Percentiles rank a stretch among this genome's conserved stretches.
phyloP scores from a whole-genome alignment of 2,888 invertebrate species.

The Drosophila colorata region DNA sequence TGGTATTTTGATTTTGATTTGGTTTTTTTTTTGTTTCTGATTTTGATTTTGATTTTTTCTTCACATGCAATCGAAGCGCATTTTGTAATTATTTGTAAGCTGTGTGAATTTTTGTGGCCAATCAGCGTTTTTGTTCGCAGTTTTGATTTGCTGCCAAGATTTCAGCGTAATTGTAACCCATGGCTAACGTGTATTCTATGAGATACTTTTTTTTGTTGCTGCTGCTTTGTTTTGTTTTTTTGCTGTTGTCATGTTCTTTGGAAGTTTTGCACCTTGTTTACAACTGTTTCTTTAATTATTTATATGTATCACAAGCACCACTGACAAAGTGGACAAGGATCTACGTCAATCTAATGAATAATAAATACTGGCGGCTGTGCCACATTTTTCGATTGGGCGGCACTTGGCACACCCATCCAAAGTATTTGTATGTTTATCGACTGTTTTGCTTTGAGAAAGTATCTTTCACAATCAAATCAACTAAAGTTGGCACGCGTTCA shows the following conservation, averaged over 20 bases:
- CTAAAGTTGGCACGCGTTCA: conserved; percentile 63
- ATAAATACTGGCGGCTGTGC: conserved; percentile 29
- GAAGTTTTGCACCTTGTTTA: conserved; percentile 68
- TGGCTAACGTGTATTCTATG: conserved; percentile 80
- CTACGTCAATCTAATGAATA: conserved; percentile 64
- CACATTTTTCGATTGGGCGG: conserved; percentile 50
- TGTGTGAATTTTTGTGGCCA: conserved; percentile 82
- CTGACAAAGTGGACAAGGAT: conserved; percentile 79
- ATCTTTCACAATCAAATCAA: conserved; percentile 29
- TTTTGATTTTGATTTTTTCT: conserved; percentile 32
- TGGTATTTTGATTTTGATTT: conserved; percentile 50
- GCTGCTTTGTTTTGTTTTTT: conserved; percentile 22
- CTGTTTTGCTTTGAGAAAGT: conserved; percentile 52
- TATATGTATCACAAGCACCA: conserved; percentile 69
- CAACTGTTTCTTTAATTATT: conserved; percentile 77
- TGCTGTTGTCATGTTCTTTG: conserved; percentile 61
- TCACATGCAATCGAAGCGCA: conserved; percentile 44
- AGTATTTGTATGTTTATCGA: conserved; percentile 1
- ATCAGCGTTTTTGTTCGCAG: conserved; percentile 81
- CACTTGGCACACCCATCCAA: conserved; percentile 7
- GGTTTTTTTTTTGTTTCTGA: conserved; percentile 16
- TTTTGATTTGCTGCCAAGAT: conserved; percentile 78
- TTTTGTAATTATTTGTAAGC: conserved; percentile 76
- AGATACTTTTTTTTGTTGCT: conserved; percentile 55
- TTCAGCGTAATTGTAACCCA: conserved; percentile 76